Percentiles rank a stretch among this genome's conserved stretches.
phyloP scores from a whole-genome alignment of 2,797 vertebrate species.

The Smutsia temminckii region DNA sequence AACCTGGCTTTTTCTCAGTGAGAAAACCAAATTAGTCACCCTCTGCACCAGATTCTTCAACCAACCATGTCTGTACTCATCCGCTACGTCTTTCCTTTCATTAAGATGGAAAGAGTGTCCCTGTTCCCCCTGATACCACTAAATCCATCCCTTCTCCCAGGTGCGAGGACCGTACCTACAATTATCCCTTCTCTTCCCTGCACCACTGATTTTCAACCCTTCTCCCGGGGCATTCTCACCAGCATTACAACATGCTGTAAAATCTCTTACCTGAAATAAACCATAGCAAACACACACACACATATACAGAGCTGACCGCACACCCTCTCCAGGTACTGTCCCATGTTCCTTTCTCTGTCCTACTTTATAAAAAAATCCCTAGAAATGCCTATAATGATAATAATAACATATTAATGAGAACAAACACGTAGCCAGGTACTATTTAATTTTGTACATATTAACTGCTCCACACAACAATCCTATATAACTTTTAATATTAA shows the following conservation, averaged over 20 bases:
- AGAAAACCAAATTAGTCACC: not conserved
- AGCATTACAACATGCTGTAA: not conserved
- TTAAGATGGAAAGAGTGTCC: not conserved
- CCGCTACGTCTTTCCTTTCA: not conserved
- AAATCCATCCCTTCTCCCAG: not conserved
- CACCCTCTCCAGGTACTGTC: no score
- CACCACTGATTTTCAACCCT: not conserved
- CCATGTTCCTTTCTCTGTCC: not conserved
- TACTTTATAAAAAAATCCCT: not conserved
- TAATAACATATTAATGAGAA: not conserved
- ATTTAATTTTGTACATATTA: no score
- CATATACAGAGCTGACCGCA: not conserved
- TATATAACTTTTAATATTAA: not conserved
- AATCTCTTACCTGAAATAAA: not conserved
- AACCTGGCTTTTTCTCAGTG: no score
- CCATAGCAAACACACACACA: not conserved
- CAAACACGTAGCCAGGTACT: not conserved
- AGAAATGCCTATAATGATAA: not conserved
- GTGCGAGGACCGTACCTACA: not conserved
- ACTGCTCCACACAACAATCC: not conserved
- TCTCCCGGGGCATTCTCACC: not conserved
- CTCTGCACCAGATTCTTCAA: not conserved
- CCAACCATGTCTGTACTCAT: not conserved
- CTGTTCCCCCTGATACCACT: not conserved
- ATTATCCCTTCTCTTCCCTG: not conserved